These are phyloP conservation scores for Lucifuga dentata DNA, from an alignment of 2,113 vertebrate species.

Conservation along the genomic window DNA sequence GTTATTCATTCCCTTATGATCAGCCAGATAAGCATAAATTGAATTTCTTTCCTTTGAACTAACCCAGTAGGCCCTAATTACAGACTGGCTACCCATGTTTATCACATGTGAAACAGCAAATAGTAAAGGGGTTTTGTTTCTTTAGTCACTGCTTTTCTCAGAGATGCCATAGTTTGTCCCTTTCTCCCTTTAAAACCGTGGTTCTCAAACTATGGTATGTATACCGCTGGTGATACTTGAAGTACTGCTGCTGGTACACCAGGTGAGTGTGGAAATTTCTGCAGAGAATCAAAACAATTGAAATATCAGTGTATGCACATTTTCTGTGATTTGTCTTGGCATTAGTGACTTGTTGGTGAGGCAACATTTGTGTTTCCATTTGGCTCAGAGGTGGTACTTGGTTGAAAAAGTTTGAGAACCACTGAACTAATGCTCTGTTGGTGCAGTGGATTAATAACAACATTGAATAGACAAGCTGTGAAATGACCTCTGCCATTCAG, in stretches of 20 bases:
- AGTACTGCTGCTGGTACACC: too few species aligned
- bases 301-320: too few species aligned
- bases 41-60: slow-evolving; percentile 11
- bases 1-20: slow-evolving; percentile 31
- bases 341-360: too few species aligned
- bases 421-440: slow-evolving; percentile 40
- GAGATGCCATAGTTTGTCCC: slow-evolving; percentile 45
- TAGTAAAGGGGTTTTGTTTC: slow-evolving; percentile 1
- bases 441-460: slow-evolving; percentile 54
- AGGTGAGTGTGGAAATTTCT: too few species aligned
- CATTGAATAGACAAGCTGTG: slow-evolving; percentile 39
- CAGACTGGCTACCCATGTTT: slow-evolving; percentile 19
- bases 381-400: too few species aligned
- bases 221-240: too few species aligned
- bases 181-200: slow-evolving; percentile 1
- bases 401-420: too few species aligned
- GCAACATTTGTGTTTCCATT: too few species aligned
- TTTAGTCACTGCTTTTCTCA: slow-evolving; percentile 33
- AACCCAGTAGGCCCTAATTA: slow-evolving; percentile 5
- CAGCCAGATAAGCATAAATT: slow-evolving; percentile 27
- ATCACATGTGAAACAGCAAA: slow-evolving; percentile 49
- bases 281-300: too few species aligned
- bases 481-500: slow-evolving; percentile 64
- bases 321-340: too few species aligned
- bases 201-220: too few species aligned